A percentile compares a stretch with the other conserved stretches of the same genome.
These are phyloP conservation scores for Nautilus pompilius DNA, from an alignment of 1,140 invertebrate species.

Conservation along the genomic window DNA sequence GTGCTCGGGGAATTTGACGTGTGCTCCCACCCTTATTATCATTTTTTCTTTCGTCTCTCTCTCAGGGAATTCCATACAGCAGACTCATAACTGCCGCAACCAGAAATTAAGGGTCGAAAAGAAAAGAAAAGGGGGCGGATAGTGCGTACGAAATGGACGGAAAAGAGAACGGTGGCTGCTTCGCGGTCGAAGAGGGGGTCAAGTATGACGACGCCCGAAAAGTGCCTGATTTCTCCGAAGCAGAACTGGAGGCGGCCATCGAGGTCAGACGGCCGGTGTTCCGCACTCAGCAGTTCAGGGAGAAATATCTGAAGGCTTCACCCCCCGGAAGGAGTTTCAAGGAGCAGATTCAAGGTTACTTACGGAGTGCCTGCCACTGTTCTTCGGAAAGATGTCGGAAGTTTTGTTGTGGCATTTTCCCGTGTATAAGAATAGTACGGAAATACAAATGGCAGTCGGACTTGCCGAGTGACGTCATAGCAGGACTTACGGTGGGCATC, in stretches of 20 bases:
- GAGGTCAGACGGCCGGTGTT: neutral
- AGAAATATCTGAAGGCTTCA: neutral
- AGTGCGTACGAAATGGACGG: too few species aligned
- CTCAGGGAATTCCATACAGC: too few species aligned
- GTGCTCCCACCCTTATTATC: too few species aligned
- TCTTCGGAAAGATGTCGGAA: slow-evolving; percentile 19
- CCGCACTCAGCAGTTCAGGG: neutral
- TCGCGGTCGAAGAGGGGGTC: too few species aligned
- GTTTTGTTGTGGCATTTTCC: slow-evolving; percentile 22
- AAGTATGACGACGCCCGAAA: too few species aligned
- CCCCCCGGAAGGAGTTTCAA: neutral
- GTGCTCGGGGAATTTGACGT: too few species aligned
- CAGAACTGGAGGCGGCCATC: neutral
- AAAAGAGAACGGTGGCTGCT: too few species aligned
- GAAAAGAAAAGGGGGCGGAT: too few species aligned
- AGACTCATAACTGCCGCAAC: too few species aligned
- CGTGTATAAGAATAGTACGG: slow-evolving; percentile 35
- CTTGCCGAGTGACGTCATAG: slow-evolving; percentile 36
- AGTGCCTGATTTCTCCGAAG: too few species aligned
- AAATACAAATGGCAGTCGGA: slow-evolving; percentile 38
- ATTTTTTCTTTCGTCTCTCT: too few species aligned
- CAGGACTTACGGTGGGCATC: slow-evolving; percentile 47
- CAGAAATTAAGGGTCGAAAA: too few species aligned
- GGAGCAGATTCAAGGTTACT: neutral
- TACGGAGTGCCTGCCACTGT: slow-evolving; percentile 11